Evolutionary conservation across 2,797 vertebrate genomes (phyloP), one percentile per base, ranked within the genome.

Genomic region (Girardinus metallicus): DNA sequence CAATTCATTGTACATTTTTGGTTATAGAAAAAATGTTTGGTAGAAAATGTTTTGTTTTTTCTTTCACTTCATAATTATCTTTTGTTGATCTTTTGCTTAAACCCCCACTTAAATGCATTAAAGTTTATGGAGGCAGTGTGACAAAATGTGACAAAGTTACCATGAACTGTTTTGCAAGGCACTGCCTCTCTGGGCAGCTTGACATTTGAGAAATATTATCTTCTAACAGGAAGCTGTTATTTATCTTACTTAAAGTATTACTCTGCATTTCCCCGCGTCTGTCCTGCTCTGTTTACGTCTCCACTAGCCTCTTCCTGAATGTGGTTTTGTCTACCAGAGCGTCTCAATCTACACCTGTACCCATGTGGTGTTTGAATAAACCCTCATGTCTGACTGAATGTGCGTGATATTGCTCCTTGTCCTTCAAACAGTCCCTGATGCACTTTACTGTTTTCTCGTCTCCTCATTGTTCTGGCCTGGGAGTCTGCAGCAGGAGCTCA

Each of bases 381-480:
- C 47, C 71, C 57, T 71, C 18, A 3, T 62, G 74, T 80, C 60
- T 74, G 49, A 26, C 71, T 66, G 36, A 13, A 10, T 74, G 53
- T 73, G 26, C 53, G 44, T 55, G 36, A 79, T 18, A 16, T 29
- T 75, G 55, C 55, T 87, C 64, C 41, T 44, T 80, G 72, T 74
- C 72, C 79, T 70, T 82, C 76, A 62, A 34, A 73, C 49, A 75
- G 36, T 84, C 82, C 80, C 36, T 84, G 85, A 82, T 77, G 31
- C 77, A 43, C 83, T 84, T 78, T 78, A 88, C 75, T 62, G 0
- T n/a, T 11, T 47, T 72, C 81, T 75, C 78, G 47, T 83, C 85
- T 88, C 74, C 62, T 89, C 87, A 87, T 92, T 92, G 91, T 92
- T 92, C 81, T 79, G 83, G 81, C 53, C 78, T 1, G 80, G 78